These are phyloP conservation scores for Andrena chrysosceles DNA, from an alignment of 2,888 invertebrate species.

Conservation along the genomic window DNA sequence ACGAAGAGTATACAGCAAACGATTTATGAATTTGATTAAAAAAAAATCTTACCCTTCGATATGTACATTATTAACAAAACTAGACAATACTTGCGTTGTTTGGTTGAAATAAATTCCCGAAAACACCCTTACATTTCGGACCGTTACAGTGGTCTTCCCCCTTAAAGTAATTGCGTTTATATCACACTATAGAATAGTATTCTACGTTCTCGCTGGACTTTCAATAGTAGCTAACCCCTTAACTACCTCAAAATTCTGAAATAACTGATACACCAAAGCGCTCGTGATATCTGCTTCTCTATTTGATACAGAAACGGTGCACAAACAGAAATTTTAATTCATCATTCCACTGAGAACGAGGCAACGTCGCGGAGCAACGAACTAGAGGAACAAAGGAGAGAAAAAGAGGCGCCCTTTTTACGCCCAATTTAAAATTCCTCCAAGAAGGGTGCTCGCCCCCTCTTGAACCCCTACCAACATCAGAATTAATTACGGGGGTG, in stretches of 20 bases:
- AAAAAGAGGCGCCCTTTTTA: constrained; percentile 6
- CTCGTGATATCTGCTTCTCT: neutral
- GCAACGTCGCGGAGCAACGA: neutral
- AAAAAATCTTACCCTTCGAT: too few species aligned
- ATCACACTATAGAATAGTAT: neutral
- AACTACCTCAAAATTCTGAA: neutral
- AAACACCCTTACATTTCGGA: too few species aligned
- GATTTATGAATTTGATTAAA: too few species aligned
- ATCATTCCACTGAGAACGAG: neutral
- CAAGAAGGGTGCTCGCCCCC: neutral
- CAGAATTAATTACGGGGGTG: constrained; percentile 67
- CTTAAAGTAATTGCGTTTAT: too few species aligned
- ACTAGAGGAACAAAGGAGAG: neutral
- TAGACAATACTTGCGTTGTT: too few species aligned
- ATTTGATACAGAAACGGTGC: neutral
- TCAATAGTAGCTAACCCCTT: neutral
- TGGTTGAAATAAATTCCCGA: too few species aligned
- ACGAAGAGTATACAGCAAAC: too few species aligned
- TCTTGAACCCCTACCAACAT: constrained; percentile 41
- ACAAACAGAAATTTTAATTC: neutral
- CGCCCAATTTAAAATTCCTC: constrained; percentile 37
- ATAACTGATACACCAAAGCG: neutral
- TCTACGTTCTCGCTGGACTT: neutral
- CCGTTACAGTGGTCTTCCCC: too few species aligned
- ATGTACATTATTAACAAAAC: too few species aligned